These are phyloP conservation scores for Semibalanus balanoides DNA, from an alignment of 1,140 invertebrate species.

Conservation along the genomic window DNA sequence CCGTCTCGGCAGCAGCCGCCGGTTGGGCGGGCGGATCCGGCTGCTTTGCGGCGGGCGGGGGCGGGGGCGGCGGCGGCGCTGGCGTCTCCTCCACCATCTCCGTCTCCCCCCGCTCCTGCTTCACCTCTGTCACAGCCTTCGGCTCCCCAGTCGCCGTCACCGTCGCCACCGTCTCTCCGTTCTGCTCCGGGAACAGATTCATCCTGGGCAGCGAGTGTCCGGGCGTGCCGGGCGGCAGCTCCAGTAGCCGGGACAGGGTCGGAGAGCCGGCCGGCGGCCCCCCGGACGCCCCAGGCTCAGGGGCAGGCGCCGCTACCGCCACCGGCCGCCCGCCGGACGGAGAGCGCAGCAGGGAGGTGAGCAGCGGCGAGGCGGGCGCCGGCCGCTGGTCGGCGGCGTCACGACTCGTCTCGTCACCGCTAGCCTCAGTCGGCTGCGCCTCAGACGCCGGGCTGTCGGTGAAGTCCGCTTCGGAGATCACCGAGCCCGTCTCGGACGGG, in stretches of 20 bases:
- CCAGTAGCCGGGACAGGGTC: constrained; percentile 31
- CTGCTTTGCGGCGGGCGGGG: no score
- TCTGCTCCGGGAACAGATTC: constrained; percentile 9
- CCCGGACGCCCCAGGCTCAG: constrained; percentile 40
- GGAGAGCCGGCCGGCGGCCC: constrained; percentile 35
- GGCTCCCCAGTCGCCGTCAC: no score
- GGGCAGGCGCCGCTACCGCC: constrained; percentile 50
- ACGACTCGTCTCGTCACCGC: constrained; percentile 14
- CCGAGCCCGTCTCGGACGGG: constrained; percentile 23
- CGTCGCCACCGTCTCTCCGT: constrained; percentile 6
- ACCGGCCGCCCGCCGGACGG: constrained; percentile 48
- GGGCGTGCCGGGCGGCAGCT: constrained; percentile 27
- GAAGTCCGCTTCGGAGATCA: constrained; percentile 7
- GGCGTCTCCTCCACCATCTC: no score
- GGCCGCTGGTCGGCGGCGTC: constrained; percentile 13
- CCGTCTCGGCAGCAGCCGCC: no score
- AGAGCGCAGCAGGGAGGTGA: constrained; percentile 67
- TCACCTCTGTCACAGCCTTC: not conserved
- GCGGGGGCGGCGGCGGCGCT: no score
- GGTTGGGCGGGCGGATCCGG: no score
- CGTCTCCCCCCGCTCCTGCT: no score
- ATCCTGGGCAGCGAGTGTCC: constrained; percentile 23
- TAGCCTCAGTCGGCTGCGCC: constrained; percentile 11
- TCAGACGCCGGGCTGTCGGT: constrained; percentile 19
- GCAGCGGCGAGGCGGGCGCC: constrained; percentile 45